Base-by-base conservation (phyloP, 2,797 vertebrate species). In the Lithobates pipiens region DNA sequence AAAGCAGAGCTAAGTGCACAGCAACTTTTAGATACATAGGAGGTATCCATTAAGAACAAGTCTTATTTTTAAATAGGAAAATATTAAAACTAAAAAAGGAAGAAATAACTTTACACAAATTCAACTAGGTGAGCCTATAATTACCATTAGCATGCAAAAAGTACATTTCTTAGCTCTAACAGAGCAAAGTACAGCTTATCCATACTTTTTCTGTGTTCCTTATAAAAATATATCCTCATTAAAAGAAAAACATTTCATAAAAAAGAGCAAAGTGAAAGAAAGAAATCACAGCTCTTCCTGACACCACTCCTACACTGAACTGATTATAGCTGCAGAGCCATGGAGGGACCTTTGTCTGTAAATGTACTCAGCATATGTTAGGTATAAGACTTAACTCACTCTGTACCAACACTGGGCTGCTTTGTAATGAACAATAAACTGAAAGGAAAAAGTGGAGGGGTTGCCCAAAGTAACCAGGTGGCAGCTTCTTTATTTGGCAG, bases 181-280 rank as follows among this genome's bases (percentile, higher is more conserved):
- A 50, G 67, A 32, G 68, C 50, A 71, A 54, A 80, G 68, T 80
- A 61, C 68, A 39, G 68, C 78, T 71, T 72, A 71, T 71, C 46
- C 68, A 57, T 57, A 72, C 67, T 72, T 72, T 80, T 67, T 67
- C 34, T 65, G 23, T 27, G 50, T 63, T 63, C 61, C 75, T 63
- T 79, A 79, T 68, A 68, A 80, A 80, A 68, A 67, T 57, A 72
- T 80, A 63, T 70, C 68, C 46, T 80, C 68, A 39, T 80, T 80
- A 72, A 72, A 71, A 36, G 68, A 72, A 80, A 72, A 72, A 80
- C 68, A 80, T 80, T 80, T 80, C 68, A 80, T 57, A 72, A 71
- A 69, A 80, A 80, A 71, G 78, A 80, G 46, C 78, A 80, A 80
- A 80, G 78, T 80, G 78, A 71, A 71, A 80, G 78, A 72, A 46